phyloP scores from a whole-genome alignment of 2,888 invertebrate genomes.

The Corbicula japonica region DNA sequence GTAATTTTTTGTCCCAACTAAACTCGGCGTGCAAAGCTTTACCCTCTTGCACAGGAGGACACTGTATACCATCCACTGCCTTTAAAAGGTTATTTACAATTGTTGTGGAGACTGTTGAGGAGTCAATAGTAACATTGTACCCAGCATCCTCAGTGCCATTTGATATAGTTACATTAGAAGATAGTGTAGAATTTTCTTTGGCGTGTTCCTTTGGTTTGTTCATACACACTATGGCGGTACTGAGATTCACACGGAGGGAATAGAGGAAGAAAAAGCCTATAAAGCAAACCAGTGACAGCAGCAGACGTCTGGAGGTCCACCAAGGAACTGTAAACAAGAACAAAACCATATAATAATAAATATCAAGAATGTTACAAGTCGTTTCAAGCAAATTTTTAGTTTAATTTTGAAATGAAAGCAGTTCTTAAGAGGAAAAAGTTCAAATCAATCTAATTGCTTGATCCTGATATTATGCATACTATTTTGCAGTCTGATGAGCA shows the following conservation, averaged over 20 bases:
- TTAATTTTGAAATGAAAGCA: too few relatives aligned
- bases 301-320: slow-evolving; percentile 82
- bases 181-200: neutral
- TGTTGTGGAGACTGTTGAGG: slow-evolving; percentile 4
- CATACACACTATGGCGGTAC: slow-evolving; percentile 88
- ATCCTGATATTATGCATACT: too few relatives aligned
- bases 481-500: too few relatives aligned
- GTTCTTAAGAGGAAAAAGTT: too few relatives aligned
- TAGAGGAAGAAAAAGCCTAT: slow-evolving; percentile 89
- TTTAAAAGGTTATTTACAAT: too few relatives aligned
- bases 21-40: slow-evolving; percentile 69
- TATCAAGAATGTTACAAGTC: too few relatives aligned
- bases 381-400: too few relatives aligned
- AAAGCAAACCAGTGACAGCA: slow-evolving; percentile 83
- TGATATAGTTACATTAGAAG: neutral
- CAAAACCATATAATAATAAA: neutral
- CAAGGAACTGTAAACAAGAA: slow-evolving; percentile 75
- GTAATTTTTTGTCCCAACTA: slow-evolving; percentile 72
- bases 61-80: slow-evolving; percentile 20
- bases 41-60: slow-evolving; percentile 19
- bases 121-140: neutral
- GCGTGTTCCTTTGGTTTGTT: slow-evolving; percentile 75
- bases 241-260: slow-evolving; percentile 89
- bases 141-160: neutral
- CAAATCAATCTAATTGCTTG: too few relatives aligned